Base-by-base conservation (phyloP, 2,888 invertebrate genomes). In the Hemicrepidius hirtus region DNA sequence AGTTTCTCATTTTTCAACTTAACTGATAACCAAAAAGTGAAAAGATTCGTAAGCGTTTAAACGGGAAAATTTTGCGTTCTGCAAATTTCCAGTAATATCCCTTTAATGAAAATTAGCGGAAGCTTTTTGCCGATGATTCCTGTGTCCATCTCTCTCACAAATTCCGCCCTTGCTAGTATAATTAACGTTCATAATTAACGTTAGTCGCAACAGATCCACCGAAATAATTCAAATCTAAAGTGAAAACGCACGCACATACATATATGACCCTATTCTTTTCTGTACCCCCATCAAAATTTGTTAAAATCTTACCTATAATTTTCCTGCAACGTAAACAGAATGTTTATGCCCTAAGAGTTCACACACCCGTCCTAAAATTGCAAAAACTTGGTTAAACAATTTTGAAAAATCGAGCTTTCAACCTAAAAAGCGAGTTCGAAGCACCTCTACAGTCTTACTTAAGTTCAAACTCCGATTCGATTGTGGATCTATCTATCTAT, bases 141-240 rank as follows among this genome's bases (percentile, higher is more conserved):
- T 65, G 53, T 50, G 64, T 65, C 50, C 64, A 37, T 53, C 50
- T 65, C 64, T 53, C 64, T 49, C 53, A 18, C 64, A 9, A 49
- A 68, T 62, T 68, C 55, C 35, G 20, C 46, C 57, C 44, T 35
- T 64, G 59, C 57, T 46, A 64, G 63, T 63, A 69, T 64, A 69
- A 69, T 69, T 63, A 69, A 64, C 63, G 69, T 69, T 46, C 69
- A 57, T 69, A 69, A 69, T 69, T 69, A 69, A 64, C 63, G 63
- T 41, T 68, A 68, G 55, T 55, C 66, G 55, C 66, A 66, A 50
- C 62, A 62, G 69, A 69, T 69, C 63, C 41, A 64, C 20, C 55
- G 53, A 69, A 60, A 68, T 60, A 68, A 69, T 64, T 53, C 46
- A 59, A 46, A 67, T 67, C 67, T 44, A 59, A 67, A 66, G 55